Percentiles rank a stretch among this genome's conserved stretches.
Conservation (phyloP, 2,113 vertebrate species). For the Scatophagus argus region DNA sequence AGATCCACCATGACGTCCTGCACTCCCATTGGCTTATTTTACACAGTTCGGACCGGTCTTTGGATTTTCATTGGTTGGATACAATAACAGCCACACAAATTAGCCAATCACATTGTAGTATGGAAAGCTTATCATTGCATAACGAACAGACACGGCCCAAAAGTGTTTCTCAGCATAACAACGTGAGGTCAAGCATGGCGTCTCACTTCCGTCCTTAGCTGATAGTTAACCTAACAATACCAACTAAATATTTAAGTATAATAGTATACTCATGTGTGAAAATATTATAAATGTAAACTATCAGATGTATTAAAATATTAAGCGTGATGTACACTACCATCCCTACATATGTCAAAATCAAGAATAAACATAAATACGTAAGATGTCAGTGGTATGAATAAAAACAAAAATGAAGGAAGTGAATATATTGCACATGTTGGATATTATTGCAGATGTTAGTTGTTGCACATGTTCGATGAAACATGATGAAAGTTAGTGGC, state of each 20-base stretch:
- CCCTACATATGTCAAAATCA: background rate
- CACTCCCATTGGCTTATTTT: slow-evolving; percentile 46
- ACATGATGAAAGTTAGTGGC: no score
- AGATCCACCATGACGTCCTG: slow-evolving; percentile 5
- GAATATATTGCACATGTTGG: no score
- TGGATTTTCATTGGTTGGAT: slow-evolving; percentile 27
- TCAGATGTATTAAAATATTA: background rate
- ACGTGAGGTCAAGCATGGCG: slow-evolving; percentile 4
- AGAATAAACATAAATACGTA: no score
- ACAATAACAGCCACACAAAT: slow-evolving; percentile 3
- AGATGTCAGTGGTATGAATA: no score
- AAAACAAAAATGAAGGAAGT: no score
- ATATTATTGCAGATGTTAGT: no score
- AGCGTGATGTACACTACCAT: background rate
- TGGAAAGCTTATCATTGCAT: slow-evolving; percentile 32
- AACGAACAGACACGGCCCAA: slow-evolving; percentile 13
- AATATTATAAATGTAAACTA: background rate
- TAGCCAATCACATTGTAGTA: slow-evolving; percentile 52
- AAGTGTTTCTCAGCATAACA: slow-evolving; percentile 4
- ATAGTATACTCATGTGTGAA: no score
- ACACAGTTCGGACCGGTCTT: accelerated
- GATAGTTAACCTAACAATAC: no score
- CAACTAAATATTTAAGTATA: no score
- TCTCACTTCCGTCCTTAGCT: background rate
- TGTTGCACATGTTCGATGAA: no score